These are phyloP conservation scores for Zaprionus ghesquierei DNA, from an alignment of 1,140 invertebrate genomes.

Conservation along the genomic window DNA sequence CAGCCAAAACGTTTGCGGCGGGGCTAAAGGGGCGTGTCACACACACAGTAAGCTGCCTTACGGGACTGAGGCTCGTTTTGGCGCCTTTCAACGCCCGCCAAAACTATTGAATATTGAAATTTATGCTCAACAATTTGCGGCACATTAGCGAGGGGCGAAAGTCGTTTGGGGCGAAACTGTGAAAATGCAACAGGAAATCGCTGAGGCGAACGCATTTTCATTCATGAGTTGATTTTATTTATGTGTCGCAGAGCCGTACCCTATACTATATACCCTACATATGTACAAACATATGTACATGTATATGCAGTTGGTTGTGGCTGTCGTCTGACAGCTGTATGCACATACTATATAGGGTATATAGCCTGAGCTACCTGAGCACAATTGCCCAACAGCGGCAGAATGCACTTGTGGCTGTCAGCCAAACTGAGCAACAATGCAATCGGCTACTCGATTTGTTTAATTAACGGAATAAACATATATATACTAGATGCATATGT, in stretches of 20 bases:
- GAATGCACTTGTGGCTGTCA: constrained; percentile 74
- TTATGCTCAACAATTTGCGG: constrained; percentile 61
- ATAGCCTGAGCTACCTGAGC: constrained; percentile 19
- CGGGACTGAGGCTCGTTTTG: neutral
- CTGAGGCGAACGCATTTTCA: constrained; percentile 77
- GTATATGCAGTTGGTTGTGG: neutral
- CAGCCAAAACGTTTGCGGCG: neutral
- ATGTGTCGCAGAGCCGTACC: constrained; percentile 32
- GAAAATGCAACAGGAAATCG: constrained; percentile 65
- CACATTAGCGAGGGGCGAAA: neutral
- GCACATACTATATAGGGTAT: constrained; percentile 13
- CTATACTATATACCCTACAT: constrained; percentile 2
- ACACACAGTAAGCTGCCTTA: neutral
- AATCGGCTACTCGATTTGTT: constrained; percentile 57
- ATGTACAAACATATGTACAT: neutral
- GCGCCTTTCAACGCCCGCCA: constrained; percentile 42
- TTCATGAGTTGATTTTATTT: constrained; percentile 79
- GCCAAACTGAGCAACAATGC: constrained; percentile 69
- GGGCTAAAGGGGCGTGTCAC: neutral
- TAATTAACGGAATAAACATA: constrained; percentile 65
- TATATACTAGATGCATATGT: constrained; percentile 13
- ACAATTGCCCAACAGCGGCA: constrained; percentile 60
- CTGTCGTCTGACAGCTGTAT: neutral
- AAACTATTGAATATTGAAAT: constrained; percentile 51
- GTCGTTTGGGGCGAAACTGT: constrained; percentile 2